Base-by-base conservation (phyloP, 2,113 vertebrate species). In the Entelurus aequoreus region DNA sequence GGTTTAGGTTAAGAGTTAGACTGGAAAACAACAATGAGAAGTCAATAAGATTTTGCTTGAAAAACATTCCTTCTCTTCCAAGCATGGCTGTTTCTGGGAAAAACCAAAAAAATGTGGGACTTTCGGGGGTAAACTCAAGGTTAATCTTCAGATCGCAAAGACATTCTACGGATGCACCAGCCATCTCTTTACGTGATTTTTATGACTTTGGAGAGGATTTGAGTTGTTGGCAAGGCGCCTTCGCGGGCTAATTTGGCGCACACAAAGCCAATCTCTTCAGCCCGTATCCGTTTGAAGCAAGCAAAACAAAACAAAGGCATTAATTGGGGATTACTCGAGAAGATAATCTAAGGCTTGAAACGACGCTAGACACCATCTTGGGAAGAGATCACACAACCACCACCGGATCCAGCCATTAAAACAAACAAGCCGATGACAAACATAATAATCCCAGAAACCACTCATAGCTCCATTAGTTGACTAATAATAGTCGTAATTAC, bases 271-370 rank as follows among this genome's bases (percentile, higher is more conserved):
- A 37, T 44, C 35, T 60, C 0, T 57, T 56, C 51, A 54, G 35
- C 15, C 38, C 8, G 46, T 40, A 19, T 44, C 6, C 48, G 40
- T 16, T 5, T 6, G 9, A 54, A 28, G 21, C 15, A 40, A 60
- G 51, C 60, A 21, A 40, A 63, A 60, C 1, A 53, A 48, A 66
- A 56, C 44, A 49, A 8, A 12, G 28, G 14, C 28, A 57, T 61
- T 49, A 60, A 60, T 56, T 16, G 53, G 44, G 28, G 37, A 65
- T 38, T 55, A 57, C 36, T 14, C 48, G 21, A 38, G 21, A 16
- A 61, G 8, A 42, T 56, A 63, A 69, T 70, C 19, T 49, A 52
- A 60, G 61, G 28, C 21, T 8, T n/a, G 2, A 8, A 16, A 55
- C 4, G 14, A 5, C 6, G 52, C 52, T 15, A 42, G 54, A 42